Base-by-base conservation (phyloP, 2,888 invertebrate genomes). In the Pteria penguin region DNA sequence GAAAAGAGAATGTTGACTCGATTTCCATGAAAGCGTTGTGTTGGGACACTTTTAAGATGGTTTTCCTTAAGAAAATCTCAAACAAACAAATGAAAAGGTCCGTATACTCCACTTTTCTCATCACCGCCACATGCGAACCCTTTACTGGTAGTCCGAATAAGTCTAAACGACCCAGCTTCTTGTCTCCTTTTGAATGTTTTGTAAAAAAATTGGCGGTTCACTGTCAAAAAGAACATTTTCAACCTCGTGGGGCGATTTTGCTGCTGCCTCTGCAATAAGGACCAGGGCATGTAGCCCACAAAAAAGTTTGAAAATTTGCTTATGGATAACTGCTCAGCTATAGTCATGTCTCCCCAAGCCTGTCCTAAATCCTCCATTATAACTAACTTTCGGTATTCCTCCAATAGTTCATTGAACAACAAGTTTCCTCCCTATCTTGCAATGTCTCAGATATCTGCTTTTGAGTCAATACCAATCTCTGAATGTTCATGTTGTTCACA, bases 1-100 rank as follows among this genome's bases (percentile, higher is more conserved):
- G 61, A 61, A 75, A 83, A 80, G 22, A 79, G 27, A 45, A 82
- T 75, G 36, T 79, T 81, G 32, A 81, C 81, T 8, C 79, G 60
- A 52, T 82, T 83, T 18, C 80, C 78, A 36, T 67, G 69, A 54
- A 80, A 83, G 31, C 58, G 31, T 33, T 62, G 55, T 8, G 77
- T 22, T 26, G 76, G 77, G 11, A 79, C n/a, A 32, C 52, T 61
- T 32, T 61, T 27, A 14, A 75, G 24, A 24, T 67, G 32, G 26
- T 79, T 54, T 27, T 67, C 75, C 27, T 70, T 63, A 3, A 82
- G 33, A 32, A 78, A 79, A 14, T 79, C 54, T 63, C 69, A 65
- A 2, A 70, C 31, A 36, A 67, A 77, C 11, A 62, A 3, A 11
- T 36, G 63, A 58, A 82, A 79, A 1, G 55, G 58, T 8, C 65